Percentiles rank a stretch among this genome's conserved stretches.
Conservation (phyloP, 2,113 vertebrate genomes). For the Acanthochromis polyacanthus region DNA sequence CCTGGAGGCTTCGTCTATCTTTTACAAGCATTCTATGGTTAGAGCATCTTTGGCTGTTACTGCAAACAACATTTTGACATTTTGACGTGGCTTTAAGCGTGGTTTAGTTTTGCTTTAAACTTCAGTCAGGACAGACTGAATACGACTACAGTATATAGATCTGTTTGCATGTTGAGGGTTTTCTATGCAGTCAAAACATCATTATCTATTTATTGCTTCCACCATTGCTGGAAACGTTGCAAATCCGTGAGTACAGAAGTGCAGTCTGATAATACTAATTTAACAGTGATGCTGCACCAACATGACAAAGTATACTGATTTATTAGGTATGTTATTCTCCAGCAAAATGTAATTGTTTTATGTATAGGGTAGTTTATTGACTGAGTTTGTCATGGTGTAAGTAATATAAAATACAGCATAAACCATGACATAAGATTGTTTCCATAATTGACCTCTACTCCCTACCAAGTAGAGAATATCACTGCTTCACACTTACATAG, state of each 20-base stretch:
- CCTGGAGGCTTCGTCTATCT: no score
- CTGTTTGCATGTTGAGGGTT: no score
- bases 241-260: neutral
- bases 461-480: neutral
- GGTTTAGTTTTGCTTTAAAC: no score
- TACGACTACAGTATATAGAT: no score
- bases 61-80: no score
- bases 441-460: neutral
- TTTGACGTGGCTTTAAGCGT: no score
- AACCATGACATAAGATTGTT: neutral
- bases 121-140: no score
- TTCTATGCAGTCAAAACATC: no score
- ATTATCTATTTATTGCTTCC: neutral
- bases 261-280: no score
- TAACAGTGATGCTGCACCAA: no score
- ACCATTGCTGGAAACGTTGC: neutral
- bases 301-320: neutral
- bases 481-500: constrained; percentile 10
- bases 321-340: neutral
- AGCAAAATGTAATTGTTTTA: neutral
- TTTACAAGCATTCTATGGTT: no score
- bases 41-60: no score
- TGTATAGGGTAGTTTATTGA: neutral
- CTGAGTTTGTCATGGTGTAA: neutral
- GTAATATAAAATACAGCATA: neutral